A percentile compares a stretch with the other conserved stretches of the same genome.
Evolutionary conservation across 2,797 vertebrate species (phyloP).

Genomic region (Pangasius krempfi): DNA sequence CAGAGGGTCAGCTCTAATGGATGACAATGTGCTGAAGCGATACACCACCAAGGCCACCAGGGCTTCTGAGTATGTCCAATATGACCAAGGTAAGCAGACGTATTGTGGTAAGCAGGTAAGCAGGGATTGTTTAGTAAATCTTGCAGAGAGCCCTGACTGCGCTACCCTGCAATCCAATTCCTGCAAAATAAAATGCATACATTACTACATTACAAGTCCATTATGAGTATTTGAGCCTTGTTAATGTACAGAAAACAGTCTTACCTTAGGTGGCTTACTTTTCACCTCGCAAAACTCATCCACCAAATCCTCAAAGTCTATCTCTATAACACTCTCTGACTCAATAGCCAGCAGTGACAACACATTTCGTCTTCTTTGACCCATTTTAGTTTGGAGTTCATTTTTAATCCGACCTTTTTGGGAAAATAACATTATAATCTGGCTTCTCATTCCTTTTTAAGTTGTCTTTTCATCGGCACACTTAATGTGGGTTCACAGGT

Average conservation of each 20-base stretch:
- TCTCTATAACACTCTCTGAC: neutral
- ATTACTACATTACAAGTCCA: neutral
- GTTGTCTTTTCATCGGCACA: neutral
- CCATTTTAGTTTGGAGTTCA: neutral
- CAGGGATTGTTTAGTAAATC: neutral
- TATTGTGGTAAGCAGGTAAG: too few species aligned
- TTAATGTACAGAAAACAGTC: neutral
- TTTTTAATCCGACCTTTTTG: neutral
- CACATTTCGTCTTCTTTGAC: neutral
- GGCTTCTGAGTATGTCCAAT: slow-evolving; percentile 80
- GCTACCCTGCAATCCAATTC: neutral
- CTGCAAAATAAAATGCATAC: neutral
- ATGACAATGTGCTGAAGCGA: slow-evolving; percentile 80
- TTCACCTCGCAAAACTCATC: neutral
- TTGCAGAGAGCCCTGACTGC: neutral
- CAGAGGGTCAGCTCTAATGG: slow-evolving; percentile 80
- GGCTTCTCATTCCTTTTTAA: neutral
- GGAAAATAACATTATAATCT: neutral
- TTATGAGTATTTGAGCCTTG: neutral
- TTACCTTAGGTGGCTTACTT: neutral
- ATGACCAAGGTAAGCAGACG: slow-evolving; percentile 77
- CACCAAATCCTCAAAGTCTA: neutral
- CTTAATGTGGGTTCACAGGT: neutral
- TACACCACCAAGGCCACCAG: slow-evolving; percentile 78
- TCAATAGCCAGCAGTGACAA: neutral